phyloP scores from a whole-genome alignment of 2,113 vertebrate genomes.

The Colinus virginianus region DNA sequence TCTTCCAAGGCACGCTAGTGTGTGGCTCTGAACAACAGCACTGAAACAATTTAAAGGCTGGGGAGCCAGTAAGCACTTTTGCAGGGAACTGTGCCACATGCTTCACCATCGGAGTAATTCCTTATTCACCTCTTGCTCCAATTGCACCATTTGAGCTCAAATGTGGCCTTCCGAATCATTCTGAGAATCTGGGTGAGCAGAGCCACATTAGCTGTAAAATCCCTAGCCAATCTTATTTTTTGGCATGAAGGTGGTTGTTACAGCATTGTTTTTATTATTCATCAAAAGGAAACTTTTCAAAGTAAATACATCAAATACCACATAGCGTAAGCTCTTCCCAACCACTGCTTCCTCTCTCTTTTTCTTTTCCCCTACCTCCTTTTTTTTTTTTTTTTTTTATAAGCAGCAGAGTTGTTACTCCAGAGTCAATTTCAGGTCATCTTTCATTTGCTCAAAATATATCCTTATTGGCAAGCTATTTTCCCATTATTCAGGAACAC shows the following conservation, averaged over 20 bases:
- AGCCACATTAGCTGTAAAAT: constrained; percentile 55
- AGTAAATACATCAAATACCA: constrained; percentile 71
- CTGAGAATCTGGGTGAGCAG: constrained; percentile 30
- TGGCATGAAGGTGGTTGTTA: constrained; percentile 53
- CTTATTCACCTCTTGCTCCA: background rate
- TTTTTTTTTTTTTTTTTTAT: constrained; percentile 85
- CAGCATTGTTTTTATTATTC: constrained; percentile 70
- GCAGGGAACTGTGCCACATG: background rate
- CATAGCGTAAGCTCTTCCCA: constrained; percentile 67
- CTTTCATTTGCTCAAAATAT: constrained; percentile 85
- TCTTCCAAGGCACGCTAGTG: constrained; percentile 7
- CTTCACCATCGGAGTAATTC: background rate
- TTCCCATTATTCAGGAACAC: constrained; percentile 81
- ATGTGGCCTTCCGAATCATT: constrained; percentile 6
- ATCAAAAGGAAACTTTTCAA: constrained; percentile 74
- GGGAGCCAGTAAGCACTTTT: background rate
- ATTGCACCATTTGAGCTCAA: constrained; percentile 22
- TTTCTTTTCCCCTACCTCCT: constrained; percentile 55
- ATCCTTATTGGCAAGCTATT: constrained; percentile 79
- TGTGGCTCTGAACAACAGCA: background rate
- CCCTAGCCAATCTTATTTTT: constrained; percentile 47
- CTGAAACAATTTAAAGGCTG: constrained; percentile 38
- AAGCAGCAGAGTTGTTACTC: constrained; percentile 84
- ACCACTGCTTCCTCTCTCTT: constrained; percentile 79
- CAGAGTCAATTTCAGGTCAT: constrained; percentile 89